These are phyloP conservation scores for Camelus dromedarius DNA, from an alignment of 2,113 vertebrate species.

Conservation along the genomic window DNA sequence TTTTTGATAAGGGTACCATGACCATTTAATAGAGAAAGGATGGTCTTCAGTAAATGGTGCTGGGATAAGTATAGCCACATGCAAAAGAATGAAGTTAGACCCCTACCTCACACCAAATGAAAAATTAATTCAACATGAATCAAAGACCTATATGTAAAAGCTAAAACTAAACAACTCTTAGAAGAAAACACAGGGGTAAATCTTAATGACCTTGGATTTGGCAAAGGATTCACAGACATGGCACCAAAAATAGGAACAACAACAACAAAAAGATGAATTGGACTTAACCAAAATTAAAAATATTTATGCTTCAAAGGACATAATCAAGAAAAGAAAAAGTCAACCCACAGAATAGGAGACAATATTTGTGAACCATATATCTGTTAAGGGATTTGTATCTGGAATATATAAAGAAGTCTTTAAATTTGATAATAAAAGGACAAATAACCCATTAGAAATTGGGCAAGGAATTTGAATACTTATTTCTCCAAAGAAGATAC, in stretches of 20 bases:
- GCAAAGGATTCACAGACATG: neutral
- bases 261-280: neutral
- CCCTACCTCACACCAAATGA: neutral
- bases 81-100: neutral
- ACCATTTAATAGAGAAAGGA: neutral
- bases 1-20: neutral
- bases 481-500: neutral
- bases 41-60: neutral
- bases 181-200: neutral
- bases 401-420: neutral
- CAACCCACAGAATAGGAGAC: neutral
- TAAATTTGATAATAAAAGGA: neutral
- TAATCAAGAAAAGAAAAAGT: neutral
- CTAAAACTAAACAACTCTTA: neutral
- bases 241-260: neutral
- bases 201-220: neutral
- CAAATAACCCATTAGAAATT: neutral
- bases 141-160: neutral
- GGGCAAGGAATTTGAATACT: neutral
- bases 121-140: neutral
- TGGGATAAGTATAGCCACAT: neutral
- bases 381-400: neutral
- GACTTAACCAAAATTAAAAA: neutral
- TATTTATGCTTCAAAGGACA: neutral
- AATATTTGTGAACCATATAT: neutral